Evolutionary conservation across 2,888 invertebrate species (phyloP), one percentile per base, ranked within the genome.

Genomic region (Linnaemya tessellans): DNA sequence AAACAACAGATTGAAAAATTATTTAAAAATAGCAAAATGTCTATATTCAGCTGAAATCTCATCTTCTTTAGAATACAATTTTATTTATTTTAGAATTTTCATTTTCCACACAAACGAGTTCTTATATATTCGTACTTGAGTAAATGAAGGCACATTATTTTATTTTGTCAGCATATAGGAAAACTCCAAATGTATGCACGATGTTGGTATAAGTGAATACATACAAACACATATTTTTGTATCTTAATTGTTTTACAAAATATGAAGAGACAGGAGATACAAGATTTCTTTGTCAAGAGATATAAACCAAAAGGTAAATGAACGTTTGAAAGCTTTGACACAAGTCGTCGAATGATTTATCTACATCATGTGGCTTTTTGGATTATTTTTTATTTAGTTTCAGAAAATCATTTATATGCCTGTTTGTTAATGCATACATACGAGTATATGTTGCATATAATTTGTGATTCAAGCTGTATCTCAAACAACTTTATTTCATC

Each of bases 231-330:
- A 46, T 56, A 20, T 49, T 43, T 30, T 22, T 30, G 11, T 73
- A 79, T 62, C 73, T 67, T 60, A 35, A 58, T 58, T 77, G 41
- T 77, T 30, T n/a, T 56, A 64, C 10, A 38, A 51, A 35, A 30
- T 71, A 56, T n/a, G 15, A 70, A 70, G 51, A 60, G n/a, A 64
- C 58, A n/a, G 51, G 64, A 60, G 4, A 49, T 68, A 78, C 58
- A 82, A 73, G 5, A 43, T 35, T 62, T 68, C 62, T 62, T 70
- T 71, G 64, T 46, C 49, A 13, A 49, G 49, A 49, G 38, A 38
- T 58, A 77, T 86, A 86, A 80, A 80, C 86, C 77, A 84, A 87
- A 86, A 88, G 88, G 88, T 88, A 87, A 87, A 87, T 77, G 88
- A 86, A 88, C 88, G 88, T 84, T 84, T 86, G 79, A 85, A 80